These are phyloP conservation scores for Amphilophus citrinellus DNA, from an alignment of 2,113 vertebrate genomes.

Conservation along the genomic window DNA sequence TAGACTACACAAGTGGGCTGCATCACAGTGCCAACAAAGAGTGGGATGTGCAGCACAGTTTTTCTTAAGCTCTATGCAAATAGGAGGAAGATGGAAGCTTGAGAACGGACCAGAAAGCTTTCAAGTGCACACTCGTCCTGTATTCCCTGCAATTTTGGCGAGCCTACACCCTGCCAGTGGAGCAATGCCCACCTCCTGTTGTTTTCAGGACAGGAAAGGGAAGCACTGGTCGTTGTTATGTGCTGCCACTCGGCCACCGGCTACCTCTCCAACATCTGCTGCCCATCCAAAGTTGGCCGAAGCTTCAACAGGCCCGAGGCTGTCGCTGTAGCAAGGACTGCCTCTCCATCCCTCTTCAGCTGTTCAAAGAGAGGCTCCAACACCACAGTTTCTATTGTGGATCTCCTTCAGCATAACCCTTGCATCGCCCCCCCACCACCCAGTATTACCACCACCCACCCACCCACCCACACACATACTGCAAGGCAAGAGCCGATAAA, in stretches of 20 bases:
- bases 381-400: constrained; percentile 85
- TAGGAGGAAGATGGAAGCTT: constrained; percentile 66
- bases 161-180: constrained; percentile 37
- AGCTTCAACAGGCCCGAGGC: constrained; percentile 38
- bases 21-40: constrained; percentile 77
- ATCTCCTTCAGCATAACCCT: constrained; percentile 88
- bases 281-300: constrained; percentile 59
- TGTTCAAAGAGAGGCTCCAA: constrained; percentile 85
- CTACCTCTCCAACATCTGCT: constrained; percentile 67
- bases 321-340: constrained; percentile 8
- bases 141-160: constrained; percentile 54
- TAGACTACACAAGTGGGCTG: constrained; percentile 78
- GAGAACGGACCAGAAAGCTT: constrained; percentile 44
- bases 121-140: constrained; percentile 52
- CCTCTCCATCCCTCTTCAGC: constrained; percentile 49
- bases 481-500: constrained; percentile 91
- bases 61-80: constrained; percentile 82
- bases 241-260: constrained; percentile 52
- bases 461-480: constrained; percentile 56
- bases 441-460: background rate
- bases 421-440: constrained; percentile 73
- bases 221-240: constrained; percentile 51
- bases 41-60: constrained; percentile 71
- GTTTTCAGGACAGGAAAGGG: constrained; percentile 58
- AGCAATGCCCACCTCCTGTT: constrained; percentile 67